phyloP scores from a whole-genome alignment of 2,888 invertebrate species.

The Osedax frankpressi region DNA sequence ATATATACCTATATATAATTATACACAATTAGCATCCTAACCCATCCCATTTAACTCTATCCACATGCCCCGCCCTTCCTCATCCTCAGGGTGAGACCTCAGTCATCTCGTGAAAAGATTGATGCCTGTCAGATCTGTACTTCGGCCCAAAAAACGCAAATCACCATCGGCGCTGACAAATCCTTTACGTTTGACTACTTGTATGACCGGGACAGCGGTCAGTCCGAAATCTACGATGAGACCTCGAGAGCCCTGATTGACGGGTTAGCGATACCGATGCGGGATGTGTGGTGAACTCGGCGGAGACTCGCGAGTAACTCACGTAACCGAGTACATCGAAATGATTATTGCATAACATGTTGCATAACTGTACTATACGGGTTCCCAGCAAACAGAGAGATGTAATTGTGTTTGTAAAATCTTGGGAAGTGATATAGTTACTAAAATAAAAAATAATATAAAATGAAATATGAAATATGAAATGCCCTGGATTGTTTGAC shows the following conservation, averaged over 20 bases:
- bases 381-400: no score
- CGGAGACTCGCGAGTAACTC: no score
- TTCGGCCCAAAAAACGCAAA: slow-evolving; percentile 62
- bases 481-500: no score
- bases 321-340: no score
- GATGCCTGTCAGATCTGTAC: slow-evolving; percentile 90
- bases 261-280: slow-evolving; percentile 49
- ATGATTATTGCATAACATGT: no score
- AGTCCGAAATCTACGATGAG: slow-evolving; percentile 65
- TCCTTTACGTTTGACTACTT: slow-evolving; percentile 93
- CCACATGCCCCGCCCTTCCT: not conserved
- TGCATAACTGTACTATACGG: no score
- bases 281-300: no score
- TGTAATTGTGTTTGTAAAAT: no score
- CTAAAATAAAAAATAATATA: no score
- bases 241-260: slow-evolving; percentile 76
- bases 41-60: not conserved
- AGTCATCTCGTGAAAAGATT: slow-evolving; percentile 77
- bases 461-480: no score
- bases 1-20: no score
- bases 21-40: not conserved
- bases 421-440: no score
- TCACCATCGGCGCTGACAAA: slow-evolving; percentile 80
- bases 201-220: slow-evolving; percentile 66
- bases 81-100: slow-evolving; percentile 70